phyloP scores from a whole-genome alignment of 2,113 vertebrate species.

The Corvus hawaiiensis region DNA sequence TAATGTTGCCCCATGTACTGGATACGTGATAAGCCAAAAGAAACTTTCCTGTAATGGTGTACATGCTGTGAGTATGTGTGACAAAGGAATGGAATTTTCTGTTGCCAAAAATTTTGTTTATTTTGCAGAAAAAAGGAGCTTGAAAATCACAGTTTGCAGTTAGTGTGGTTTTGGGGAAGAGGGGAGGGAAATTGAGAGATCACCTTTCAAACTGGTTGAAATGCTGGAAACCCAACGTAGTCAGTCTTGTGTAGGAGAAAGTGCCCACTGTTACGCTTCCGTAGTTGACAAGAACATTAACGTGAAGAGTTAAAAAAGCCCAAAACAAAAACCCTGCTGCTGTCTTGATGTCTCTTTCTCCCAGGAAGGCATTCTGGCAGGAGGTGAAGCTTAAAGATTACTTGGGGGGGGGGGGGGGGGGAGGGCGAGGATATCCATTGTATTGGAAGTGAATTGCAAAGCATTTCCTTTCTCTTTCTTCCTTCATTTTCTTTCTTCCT shows the following conservation, averaged over 20 bases:
- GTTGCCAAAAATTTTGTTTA: not conserved
- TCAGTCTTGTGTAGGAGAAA: not conserved
- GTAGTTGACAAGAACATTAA: not conserved
- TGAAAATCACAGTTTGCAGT: not conserved
- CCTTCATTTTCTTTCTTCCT: not conserved
- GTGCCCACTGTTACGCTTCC: not conserved
- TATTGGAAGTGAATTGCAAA: not conserved
- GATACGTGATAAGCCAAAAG: not conserved
- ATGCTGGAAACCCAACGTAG: not conserved
- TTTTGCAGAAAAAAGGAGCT: not conserved
- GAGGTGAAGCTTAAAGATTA: slow-evolving; percentile 2
- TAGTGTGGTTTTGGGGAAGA: not conserved
- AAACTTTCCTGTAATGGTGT: not conserved
- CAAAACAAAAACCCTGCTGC: not conserved
- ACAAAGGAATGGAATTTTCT: not conserved
- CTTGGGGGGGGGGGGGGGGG: too few species aligned
- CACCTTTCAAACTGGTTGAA: not conserved
- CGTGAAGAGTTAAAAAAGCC: not conserved
- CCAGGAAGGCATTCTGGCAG: not conserved
- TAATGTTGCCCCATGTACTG: not conserved
- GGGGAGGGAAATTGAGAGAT: not conserved
- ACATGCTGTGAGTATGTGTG: accelerated
- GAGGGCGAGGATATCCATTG: not conserved
- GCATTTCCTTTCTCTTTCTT: not conserved
- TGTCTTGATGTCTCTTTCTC: not conserved